Base-by-base conservation (phyloP, 2,888 invertebrate species). In the Eubasilissa splendida region DNA sequence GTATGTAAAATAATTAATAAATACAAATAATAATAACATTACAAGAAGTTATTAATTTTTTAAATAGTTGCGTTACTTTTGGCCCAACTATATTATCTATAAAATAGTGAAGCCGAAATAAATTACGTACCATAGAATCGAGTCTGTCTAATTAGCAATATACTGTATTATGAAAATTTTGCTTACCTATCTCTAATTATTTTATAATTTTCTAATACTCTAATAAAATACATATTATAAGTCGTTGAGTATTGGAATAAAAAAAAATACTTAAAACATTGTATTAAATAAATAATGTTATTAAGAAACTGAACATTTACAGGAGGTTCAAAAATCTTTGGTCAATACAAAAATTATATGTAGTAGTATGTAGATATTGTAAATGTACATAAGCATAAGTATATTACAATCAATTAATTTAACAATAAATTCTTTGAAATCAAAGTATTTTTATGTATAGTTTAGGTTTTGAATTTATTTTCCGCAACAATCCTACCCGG, bases 311-410 rank as follows among this genome's bases (percentile, higher is more conserved):
- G 42, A 14, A 11, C 52, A 33, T 65, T 42, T 53, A 52, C 33
- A 53, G 12, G 22, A 50, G 73, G 70, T 33, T 60, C 42, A 68
- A 79, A 65, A 75, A 50, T 75, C 68, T 66, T 79, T 65, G 59
- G 58, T 74, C 31, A 59, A 12, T 65, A 65, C 9, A 71, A n/a
- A 71, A 60, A 60, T 60, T 60, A 60, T 8, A 22, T n/a, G 22
- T n/a, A 60, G 7, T n/a, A 60, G n/a, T n/a, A 60, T 60, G 12
- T 42, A 42, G 42, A 5, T 22, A 22, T 22, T 60, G 60, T 60
- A n/a, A 9, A 60, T 22, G n/a, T n/a, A 60, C 42, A 60, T n/a
- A 60, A 59, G 14, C 9, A n/a, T 14, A 14, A 60, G n/a, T n/a
- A 60, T 60, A 60, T n/a, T n/a, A n/a, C 60, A 70, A 54, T 53